Evolutionary conservation across 1,140 invertebrate genomes (phyloP), one percentile per base, ranked within the genome.

Genomic region (Gonatopus flavifemur): DNA sequence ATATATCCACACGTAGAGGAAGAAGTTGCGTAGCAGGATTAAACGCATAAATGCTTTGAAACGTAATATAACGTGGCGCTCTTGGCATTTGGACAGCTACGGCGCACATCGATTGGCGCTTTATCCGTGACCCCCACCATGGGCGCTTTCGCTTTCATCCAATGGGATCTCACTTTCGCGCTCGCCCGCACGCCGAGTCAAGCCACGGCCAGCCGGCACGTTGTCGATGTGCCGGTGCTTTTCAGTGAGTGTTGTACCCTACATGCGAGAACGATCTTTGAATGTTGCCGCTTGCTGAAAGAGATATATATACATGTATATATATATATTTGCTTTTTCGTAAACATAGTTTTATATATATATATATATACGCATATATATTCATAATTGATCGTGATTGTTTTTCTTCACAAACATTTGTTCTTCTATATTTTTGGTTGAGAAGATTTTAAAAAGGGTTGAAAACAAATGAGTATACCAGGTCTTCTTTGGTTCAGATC

Each of bases 101-200:
- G 63, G 57, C 55, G 70, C 56, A 59, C 76, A 77, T 78, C 74
- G 76, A 77, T 77, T 78, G 76, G 74, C 66, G 69, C 69, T 49
- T 65, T 74, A 75, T 72, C 73, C 73, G 66, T 77, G 73, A 75
- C 73, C 74, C 74, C 76, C 76, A 77, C 73, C 74, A 76, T 54
- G 42, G n/a, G 44, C 54, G 72, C 74, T 78, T 78, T 78, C 76
- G 69, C 76, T 78, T 78, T 78, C 76, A 78, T 68, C 74, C 76
- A 77, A 77, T 78, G 67, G 73, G 71, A 62, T 69, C 70, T 77
- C 72, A 78, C 76, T 78, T 78, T 78, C 76, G 72, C 72, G 72
- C 62, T 76, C 72, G 69, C 64, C 63, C 58, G 63, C 57, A 57
- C 51, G 55, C 55, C 59, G 62, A 54, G n/a, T n/a, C n/a, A n/a